Conservation (phyloP, 2,797 vertebrate species). For the Oreochromis mossambicus region DNA sequence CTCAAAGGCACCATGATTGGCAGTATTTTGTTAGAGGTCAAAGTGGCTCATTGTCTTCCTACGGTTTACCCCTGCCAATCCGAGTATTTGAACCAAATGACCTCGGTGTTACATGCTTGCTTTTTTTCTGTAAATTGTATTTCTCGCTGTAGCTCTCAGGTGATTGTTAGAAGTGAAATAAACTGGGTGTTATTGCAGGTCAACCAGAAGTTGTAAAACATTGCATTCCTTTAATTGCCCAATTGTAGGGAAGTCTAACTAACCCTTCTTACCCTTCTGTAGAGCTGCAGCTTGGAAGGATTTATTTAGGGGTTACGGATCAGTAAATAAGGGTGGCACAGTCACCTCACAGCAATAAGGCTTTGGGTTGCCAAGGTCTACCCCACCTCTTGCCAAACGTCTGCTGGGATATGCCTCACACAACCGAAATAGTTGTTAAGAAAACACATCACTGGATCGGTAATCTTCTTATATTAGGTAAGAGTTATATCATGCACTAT, state of each 20-base stretch:
- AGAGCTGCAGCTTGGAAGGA: neutral
- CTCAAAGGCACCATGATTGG: conserved; percentile 5
- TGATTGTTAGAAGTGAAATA: neutral
- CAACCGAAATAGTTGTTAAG: neutral
- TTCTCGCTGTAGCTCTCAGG: neutral
- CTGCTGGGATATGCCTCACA: neutral
- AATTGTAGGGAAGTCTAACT: neutral
- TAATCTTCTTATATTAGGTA: neutral
- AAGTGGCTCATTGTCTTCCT: conserved; percentile 20
- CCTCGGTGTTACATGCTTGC: neutral
- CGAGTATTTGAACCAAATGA: conserved; percentile 25
- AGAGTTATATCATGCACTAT: neutral
- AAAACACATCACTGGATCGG: neutral
- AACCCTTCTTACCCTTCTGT: neutral
- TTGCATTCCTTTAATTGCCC: neutral
- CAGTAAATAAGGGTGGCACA: neutral
- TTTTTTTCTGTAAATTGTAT: neutral
- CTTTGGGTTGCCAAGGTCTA: neutral
- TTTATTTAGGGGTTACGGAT: neutral
- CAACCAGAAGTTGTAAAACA: neutral
- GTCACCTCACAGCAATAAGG: neutral
- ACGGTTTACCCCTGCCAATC: conserved; percentile 6
- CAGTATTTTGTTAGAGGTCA: conserved; percentile 25
- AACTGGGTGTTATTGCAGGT: conserved; percentile 1
- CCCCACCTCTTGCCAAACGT: neutral